Percentiles rank a stretch among this genome's conserved stretches.
Conservation (phyloP, 2,797 vertebrate genomes). For the Oreochromis mossambicus region DNA sequence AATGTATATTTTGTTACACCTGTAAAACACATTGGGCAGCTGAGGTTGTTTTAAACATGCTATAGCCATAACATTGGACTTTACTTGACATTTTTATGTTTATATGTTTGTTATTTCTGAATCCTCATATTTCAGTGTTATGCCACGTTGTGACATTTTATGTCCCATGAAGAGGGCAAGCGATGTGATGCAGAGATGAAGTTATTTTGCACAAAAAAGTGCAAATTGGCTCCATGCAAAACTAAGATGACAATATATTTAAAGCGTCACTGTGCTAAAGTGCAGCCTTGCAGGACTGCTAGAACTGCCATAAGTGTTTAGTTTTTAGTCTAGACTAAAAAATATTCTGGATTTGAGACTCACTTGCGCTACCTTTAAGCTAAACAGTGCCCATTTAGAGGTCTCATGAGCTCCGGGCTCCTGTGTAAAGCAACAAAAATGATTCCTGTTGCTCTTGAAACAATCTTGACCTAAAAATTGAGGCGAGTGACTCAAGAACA, state of each 20-base stretch:
- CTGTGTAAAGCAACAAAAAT: neutral
- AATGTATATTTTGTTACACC: neutral
- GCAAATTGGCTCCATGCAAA: neutral
- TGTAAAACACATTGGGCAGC: neutral
- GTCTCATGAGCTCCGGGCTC: neutral
- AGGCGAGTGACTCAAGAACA: neutral
- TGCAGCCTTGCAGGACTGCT: neutral
- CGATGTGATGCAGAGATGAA: neutral
- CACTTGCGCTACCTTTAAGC: neutral
- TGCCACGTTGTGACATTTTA: neutral
- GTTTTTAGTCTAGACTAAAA: neutral
- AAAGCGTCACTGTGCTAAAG: neutral
- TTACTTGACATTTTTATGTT: neutral
- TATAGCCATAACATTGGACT: neutral
- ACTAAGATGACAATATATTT: neutral
- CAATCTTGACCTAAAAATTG: neutral
- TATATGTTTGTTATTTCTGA: neutral
- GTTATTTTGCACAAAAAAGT: neutral
- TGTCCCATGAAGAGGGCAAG: neutral
- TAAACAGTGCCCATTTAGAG: neutral
- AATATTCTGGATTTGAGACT: neutral
- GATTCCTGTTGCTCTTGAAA: neutral
- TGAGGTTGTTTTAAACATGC: neutral
- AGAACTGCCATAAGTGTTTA: neutral
- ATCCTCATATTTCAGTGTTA: neutral